Percentiles rank a stretch among this genome's conserved stretches.
phyloP scores from a whole-genome alignment of 2,888 invertebrate species.

The Pollenia angustigena region DNA sequence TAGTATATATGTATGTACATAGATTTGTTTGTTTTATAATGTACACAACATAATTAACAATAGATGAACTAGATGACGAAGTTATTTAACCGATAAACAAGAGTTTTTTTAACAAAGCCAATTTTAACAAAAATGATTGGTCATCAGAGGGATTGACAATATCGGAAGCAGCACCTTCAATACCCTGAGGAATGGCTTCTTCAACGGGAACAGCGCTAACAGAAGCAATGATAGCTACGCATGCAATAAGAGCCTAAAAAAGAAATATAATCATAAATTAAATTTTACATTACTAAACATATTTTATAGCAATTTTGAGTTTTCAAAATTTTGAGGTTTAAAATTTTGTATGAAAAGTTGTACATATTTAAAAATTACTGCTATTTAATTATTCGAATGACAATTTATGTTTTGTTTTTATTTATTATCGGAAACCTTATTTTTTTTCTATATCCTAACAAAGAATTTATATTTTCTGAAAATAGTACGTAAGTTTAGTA shows the following conservation, averaged over 20 bases:
- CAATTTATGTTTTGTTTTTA: too few species aligned
- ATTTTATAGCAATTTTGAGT: too few species aligned
- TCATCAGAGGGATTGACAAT: slow-evolving; percentile 79
- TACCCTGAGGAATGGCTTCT: slow-evolving; percentile 80
- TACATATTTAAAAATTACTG: too few species aligned
- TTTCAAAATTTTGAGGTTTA: too few species aligned
- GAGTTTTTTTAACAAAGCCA: slow-evolving; percentile 80
- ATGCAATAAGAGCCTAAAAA: slow-evolving; percentile 78
- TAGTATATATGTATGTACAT: neutral
- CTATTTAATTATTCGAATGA: too few species aligned
- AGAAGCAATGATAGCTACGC: slow-evolving; percentile 78
- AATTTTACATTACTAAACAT: neutral
- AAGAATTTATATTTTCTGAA: too few species aligned
- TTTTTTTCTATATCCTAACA: too few species aligned
- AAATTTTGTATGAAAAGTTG: too few species aligned
- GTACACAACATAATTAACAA: slow-evolving; percentile 30
- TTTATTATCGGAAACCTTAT: too few species aligned
- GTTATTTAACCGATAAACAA: slow-evolving; percentile 78
- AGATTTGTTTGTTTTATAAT: neutral
- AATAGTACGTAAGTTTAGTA: too few species aligned
- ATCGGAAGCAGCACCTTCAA: slow-evolving; percentile 79
- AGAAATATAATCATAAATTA: neutral
- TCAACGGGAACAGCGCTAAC: slow-evolving; percentile 80
- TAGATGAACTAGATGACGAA: slow-evolving; percentile 12
- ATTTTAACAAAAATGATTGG: slow-evolving; percentile 79